Evolutionary conservation across 35 echinoderm and acorn worm species (phyloP).

Genomic region (Ophioderma brevispina): DNA sequence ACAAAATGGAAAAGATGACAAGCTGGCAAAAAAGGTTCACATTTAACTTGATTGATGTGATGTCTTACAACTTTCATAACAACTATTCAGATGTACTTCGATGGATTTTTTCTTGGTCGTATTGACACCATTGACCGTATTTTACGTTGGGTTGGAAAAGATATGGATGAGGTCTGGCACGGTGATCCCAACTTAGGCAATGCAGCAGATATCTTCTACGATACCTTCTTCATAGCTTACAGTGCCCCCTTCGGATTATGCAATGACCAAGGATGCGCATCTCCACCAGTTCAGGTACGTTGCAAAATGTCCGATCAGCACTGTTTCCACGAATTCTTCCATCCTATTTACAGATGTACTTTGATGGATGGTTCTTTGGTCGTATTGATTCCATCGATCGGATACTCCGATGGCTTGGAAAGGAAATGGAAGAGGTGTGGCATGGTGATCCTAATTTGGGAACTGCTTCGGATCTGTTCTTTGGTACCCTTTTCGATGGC

Average conservation of each 20-base stretch:
- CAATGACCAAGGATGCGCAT: not conserved
- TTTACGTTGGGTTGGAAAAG: not conserved
- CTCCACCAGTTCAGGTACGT: not conserved
- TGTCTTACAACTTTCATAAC: no score
- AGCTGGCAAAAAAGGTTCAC: no score
- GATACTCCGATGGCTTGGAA: constrained; percentile 8
- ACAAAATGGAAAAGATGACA: no score
- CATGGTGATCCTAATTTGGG: constrained; percentile 64
- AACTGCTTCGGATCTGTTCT: constrained; percentile 69
- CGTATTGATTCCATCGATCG: constrained; percentile 70
- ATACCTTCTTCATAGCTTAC: not conserved
- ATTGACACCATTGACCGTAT: not conserved
- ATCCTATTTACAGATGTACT: constrained; percentile 80
- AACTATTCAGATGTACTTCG: not conserved
- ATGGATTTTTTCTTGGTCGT: not conserved
- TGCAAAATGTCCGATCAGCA: not conserved
- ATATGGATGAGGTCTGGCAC: not conserved
- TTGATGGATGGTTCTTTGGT: constrained; percentile 94
- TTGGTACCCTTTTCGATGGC: constrained; percentile 71
- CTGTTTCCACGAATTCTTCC: not conserved
- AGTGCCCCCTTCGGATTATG: not conserved
- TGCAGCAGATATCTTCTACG: not conserved
- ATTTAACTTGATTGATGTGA: no score
- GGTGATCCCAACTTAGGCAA: not conserved
- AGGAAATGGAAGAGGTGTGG: constrained; percentile 88